These are phyloP conservation scores for Acrocephalus kingi DNA, from an alignment of 2,113 vertebrate genomes.

Conservation along the genomic window DNA sequence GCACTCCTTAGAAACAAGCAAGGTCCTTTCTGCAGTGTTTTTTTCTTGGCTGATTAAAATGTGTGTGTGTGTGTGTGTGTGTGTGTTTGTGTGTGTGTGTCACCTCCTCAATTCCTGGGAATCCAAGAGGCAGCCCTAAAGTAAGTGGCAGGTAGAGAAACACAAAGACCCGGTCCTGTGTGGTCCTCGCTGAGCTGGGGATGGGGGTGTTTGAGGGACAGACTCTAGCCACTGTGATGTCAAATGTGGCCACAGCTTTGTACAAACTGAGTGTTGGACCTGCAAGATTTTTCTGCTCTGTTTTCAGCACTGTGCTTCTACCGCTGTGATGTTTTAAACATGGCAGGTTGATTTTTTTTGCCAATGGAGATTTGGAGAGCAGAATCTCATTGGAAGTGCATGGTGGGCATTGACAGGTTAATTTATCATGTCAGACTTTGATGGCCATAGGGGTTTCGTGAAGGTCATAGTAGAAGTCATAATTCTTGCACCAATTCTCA, in stretches of 20 bases:
- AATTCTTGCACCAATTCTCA: not conserved
- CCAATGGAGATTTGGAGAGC: not conserved
- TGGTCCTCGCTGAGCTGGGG: not conserved
- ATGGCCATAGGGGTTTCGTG: not conserved
- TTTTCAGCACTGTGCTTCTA: not conserved
- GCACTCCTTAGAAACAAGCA: not conserved
- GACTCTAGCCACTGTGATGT: not conserved
- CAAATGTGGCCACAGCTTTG: not conserved
- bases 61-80: not conserved
- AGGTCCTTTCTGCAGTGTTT: not conserved
- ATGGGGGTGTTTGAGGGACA: fast-evolving
- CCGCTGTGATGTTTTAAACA: not conserved
- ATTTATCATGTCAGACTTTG: not conserved
- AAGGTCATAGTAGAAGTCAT: not conserved
- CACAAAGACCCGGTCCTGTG: not conserved
- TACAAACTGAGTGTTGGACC: not conserved
- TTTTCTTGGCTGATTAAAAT: not conserved
- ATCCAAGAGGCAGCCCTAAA: not conserved
- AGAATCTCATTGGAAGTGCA: not conserved
- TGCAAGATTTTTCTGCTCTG: not conserved
- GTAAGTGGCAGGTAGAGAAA: not conserved
- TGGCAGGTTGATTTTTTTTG: not conserved
- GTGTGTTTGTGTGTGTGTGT: not conserved
- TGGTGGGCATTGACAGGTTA: not conserved
- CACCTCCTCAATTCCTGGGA: not conserved